Conservation (phyloP, 2,888 invertebrate species). For the Mayetiola destructor region DNA sequence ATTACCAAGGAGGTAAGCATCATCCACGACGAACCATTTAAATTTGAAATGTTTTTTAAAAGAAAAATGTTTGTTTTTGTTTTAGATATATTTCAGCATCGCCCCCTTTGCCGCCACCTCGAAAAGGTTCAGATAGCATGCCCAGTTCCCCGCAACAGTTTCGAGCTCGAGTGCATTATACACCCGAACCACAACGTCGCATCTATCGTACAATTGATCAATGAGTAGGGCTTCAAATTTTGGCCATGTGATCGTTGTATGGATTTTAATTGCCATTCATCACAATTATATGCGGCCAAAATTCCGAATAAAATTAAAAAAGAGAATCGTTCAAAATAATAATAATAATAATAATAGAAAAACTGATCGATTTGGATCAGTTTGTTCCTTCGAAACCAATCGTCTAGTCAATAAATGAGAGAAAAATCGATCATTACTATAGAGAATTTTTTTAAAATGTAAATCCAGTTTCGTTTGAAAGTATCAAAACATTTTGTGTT, state of each 20-base stretch:
- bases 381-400: too few relatives aligned
- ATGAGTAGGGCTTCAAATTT: constrained; percentile 14
- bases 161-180: constrained; percentile 45
- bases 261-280: constrained; percentile 1
- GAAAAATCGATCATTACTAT: too few relatives aligned
- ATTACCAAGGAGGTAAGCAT: constrained; percentile 39
- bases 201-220: constrained; percentile 27
- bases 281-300: neutral
- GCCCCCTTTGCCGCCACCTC: constrained; percentile 34
- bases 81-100: constrained; percentile 32
- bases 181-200: constrained; percentile 43
- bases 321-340: too few relatives aligned
- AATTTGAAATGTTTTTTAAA: neutral
- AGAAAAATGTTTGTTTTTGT: neutral
- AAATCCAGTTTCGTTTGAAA: too few relatives aligned
- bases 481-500: too few relatives aligned
- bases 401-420: too few relatives aligned
- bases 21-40: neutral
- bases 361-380: too few relatives aligned
- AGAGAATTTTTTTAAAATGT: too few relatives aligned
- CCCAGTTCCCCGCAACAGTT: constrained; percentile 55
- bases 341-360: too few relatives aligned
- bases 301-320: too few relatives aligned
- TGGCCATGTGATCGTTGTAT: constrained; percentile 15
- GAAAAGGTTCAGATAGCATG: constrained; percentile 53